Evolutionary conservation across 2,113 vertebrate species (phyloP), one percentile per base, ranked within the genome.

Genomic region (Catharus bicknelli): DNA sequence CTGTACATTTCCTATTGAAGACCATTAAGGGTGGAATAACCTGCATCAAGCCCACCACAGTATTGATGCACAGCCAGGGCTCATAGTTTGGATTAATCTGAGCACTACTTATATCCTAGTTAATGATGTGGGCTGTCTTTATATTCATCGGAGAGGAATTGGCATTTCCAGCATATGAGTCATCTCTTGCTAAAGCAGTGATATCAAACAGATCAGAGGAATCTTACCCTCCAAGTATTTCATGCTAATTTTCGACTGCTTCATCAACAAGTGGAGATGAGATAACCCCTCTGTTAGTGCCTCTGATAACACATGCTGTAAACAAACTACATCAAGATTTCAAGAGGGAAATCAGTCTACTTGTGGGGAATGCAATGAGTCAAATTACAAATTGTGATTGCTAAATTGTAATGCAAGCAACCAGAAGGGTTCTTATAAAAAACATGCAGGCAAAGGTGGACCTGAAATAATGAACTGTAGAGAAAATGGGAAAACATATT

Each of bases 101-200:
- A 83, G 58, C 29, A 42, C 51, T 47, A 30, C 5, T 79, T 72
- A 11, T 27, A 72, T 11, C 27, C 40, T 27, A 36, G 62, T 68
- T 87, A 91, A 92, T 66, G 58, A 77, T 62, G 43, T 61, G 80
- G 61, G 27, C 40, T 93, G 77, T 27, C 40, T 75, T 77, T 58
- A 30, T 30, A 50, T 26, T 55, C 3, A 1, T 29, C 80, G 82
- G 63, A 91, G 90, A 85, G n/a, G 26, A 90, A 79, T 1, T 11
- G 34, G 30, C 54, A 79, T 93, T 91, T 87, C n/a, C 75, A 87
- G 13, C 8, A 16, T 19, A 36, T 89, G 91, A 95, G 19, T 95
- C 87, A 85, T 17, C 62, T 68, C n/a, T 48, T 87, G 83, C 45
- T 87, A 54, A 79, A 90, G 70, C 3, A 69, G 13, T 50, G 29